A percentile compares a stretch with the other conserved stretches of the same genome.
phyloP scores from a whole-genome alignment of 2,113 vertebrate genomes.

The Gulo gulo region DNA sequence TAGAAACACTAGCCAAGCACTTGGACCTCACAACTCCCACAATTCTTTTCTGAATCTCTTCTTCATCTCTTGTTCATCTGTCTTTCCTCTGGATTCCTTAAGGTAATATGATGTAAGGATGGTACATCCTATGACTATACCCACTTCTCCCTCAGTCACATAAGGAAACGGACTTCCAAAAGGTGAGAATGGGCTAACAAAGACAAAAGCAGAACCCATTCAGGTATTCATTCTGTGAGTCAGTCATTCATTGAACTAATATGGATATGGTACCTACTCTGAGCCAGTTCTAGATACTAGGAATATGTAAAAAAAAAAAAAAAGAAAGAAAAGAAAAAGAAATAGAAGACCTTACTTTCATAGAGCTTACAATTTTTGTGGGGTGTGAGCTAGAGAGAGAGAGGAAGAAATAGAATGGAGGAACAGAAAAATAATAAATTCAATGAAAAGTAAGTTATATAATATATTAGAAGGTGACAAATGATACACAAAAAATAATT shows the following conservation, averaged over 20 bases:
- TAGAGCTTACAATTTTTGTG: not conserved
- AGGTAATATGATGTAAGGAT: not conserved
- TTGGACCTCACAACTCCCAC: not conserved
- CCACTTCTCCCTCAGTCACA: not conserved
- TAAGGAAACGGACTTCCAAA: not conserved
- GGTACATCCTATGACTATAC: fast-evolving
- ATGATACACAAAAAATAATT: not conserved
- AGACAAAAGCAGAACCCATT: not conserved
- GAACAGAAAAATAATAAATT: not conserved
- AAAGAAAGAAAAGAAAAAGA: not conserved
- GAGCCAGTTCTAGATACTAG: not conserved
- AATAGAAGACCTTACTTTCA: not conserved
- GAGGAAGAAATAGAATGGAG: not conserved
- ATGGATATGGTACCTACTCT: not conserved
- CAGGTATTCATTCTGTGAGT: not conserved
- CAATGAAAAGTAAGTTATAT: not conserved
- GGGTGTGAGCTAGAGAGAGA: not conserved
- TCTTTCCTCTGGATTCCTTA: not conserved
- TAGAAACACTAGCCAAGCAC: not conserved
- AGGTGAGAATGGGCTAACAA: not conserved
- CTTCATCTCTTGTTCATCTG: not conserved
- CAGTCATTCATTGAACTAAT: not conserved
- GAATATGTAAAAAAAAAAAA: not conserved
- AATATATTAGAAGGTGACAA: not conserved
- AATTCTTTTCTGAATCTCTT: not conserved